Evolutionary conservation across 2,113 vertebrate species (phyloP).

Genomic region (Antennarius striatus): DNA sequence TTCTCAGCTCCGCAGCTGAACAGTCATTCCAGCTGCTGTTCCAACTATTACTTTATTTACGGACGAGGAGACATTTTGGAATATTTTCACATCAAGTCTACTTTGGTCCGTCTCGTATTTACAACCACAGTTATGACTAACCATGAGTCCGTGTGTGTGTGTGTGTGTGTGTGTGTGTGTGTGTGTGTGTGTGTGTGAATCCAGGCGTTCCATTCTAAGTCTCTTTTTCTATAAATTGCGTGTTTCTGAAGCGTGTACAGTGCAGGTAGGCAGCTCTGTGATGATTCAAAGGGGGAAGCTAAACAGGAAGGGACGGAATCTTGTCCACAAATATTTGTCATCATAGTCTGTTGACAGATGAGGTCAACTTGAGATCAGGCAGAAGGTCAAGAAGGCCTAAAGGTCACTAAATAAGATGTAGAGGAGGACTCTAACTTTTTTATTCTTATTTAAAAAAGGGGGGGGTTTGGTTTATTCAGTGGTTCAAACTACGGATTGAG

Average conservation of each 20-base stretch:
- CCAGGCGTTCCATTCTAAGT: conserved; percentile 15
- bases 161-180: neutral
- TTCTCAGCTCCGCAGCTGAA: conserved; percentile 30
- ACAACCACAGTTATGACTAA: conserved; percentile 45
- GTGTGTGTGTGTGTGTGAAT: no score
- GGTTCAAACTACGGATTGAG: conserved; percentile 10
- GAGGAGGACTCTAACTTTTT: conserved; percentile 1
- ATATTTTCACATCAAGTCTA: conserved; percentile 26
- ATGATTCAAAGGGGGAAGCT: conserved; percentile 60
- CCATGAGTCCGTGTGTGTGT: conserved; percentile 4
- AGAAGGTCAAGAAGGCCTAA: conserved; percentile 6
- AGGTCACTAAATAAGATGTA: neutral
- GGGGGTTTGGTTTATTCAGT: neutral
- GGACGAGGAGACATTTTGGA: conserved; percentile 11
- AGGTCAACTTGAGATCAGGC: neutral
- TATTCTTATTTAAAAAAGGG: neutral
- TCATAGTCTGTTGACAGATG: neutral
- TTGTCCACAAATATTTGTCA: neutral
- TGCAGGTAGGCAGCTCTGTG: conserved; percentile 78
- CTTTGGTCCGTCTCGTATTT: conserved; percentile 61
- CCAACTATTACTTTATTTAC: neutral
- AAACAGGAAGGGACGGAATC: conserved; percentile 12
- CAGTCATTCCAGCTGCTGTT: conserved; percentile 52
- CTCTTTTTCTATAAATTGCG: conserved; percentile 40
- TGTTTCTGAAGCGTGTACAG: conserved; percentile 53